Evolutionary conservation across 2,888 invertebrate genomes (phyloP).

Genomic region (Agrochola macilenta): DNA sequence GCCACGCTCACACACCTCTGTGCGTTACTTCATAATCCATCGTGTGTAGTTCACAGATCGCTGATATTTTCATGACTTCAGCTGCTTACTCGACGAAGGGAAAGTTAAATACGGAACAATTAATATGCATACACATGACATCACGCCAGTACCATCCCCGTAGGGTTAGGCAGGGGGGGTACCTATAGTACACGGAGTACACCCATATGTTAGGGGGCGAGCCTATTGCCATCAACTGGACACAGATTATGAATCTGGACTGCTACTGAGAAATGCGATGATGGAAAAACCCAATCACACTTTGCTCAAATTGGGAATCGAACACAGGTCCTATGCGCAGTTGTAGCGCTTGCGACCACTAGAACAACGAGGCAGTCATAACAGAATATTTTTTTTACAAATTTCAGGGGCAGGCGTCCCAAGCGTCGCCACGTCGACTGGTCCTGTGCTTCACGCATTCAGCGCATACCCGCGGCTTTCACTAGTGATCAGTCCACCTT

Average conservation of each 20-base stretch:
- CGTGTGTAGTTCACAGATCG: background rate
- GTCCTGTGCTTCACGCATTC: background rate
- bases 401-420: no score
- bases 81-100: background rate
- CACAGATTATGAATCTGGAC: no score
- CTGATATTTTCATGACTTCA: constrained; percentile 7
- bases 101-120: background rate
- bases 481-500: background rate
- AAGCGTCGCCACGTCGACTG: background rate
- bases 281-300: background rate
- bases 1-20: constrained; percentile 13
- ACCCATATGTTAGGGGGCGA: background rate
- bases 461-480: background rate
- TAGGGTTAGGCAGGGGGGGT: background rate
- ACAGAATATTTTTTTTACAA: background rate
- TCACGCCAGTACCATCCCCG: background rate
- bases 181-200: background rate
- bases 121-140: background rate
- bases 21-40: background rate
- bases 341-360: background rate
- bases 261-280: no score
- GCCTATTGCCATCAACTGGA: no score
- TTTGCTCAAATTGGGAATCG: background rate
- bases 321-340: background rate
- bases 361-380: background rate